These are phyloP conservation scores for Malurus melanocephalus DNA, from an alignment of 2,113 vertebrate species.

Conservation along the genomic window DNA sequence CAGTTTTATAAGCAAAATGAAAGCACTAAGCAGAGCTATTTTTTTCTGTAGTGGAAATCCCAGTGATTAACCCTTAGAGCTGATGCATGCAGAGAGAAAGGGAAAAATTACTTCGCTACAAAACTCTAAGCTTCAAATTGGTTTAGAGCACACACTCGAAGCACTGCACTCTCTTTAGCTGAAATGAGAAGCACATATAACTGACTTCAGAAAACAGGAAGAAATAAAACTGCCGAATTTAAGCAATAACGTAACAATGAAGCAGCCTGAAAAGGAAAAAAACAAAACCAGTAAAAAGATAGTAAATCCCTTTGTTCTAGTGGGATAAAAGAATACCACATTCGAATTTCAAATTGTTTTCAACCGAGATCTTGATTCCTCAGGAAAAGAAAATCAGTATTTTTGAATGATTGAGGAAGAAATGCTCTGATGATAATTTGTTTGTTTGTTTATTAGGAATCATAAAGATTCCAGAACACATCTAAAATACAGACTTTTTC, in stretches of 20 bases:
- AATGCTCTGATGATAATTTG: background rate
- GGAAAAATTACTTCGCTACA: background rate
- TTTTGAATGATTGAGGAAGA: background rate
- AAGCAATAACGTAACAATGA: conserved; percentile 49
- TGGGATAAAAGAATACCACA: background rate
- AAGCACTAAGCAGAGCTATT: background rate
- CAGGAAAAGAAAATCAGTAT: background rate
- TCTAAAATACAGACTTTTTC: background rate
- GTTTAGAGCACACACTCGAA: background rate
- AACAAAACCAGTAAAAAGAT: conserved; percentile 37
- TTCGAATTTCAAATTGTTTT: conserved; percentile 26
- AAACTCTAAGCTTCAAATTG: background rate
- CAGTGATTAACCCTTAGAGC: conserved; percentile 8
- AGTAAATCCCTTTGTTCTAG: conserved; percentile 67
- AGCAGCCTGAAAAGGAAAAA: conserved; percentile 52
- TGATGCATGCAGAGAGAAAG: background rate
- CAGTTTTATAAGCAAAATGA: background rate
- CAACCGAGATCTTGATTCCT: background rate
- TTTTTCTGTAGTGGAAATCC: background rate
- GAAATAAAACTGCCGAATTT: conserved; percentile 40
- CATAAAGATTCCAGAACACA: background rate
- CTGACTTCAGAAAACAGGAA: conserved; percentile 35
- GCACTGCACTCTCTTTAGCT: background rate
- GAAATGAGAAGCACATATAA: conserved; percentile 29
- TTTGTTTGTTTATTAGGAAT: background rate